Conservation (phyloP, 2,797 vertebrate species). For the Lepilemur ruficaudatus region DNA sequence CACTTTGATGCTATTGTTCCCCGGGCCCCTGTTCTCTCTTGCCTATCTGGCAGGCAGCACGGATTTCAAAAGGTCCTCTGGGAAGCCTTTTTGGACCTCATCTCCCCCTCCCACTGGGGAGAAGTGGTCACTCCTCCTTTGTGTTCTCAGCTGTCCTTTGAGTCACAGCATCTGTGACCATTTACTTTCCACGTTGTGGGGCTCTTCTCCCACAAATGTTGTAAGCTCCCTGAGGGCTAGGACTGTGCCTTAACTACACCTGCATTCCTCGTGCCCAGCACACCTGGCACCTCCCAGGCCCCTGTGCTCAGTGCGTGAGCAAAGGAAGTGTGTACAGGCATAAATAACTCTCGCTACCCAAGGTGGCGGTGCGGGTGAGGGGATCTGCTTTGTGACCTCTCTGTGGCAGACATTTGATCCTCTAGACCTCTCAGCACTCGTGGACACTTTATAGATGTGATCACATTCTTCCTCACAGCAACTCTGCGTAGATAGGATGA, state of each 20-base stretch:
- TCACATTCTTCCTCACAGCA: background rate
- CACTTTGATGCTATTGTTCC: background rate
- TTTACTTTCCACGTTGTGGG: background rate
- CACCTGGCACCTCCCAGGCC: rapidly evolving
- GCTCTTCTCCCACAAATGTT: background rate
- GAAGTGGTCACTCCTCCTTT: background rate
- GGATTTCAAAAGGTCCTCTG: background rate
- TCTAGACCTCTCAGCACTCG: background rate
- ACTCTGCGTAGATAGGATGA: background rate
- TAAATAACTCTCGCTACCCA: too few species aligned
- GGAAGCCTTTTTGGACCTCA: background rate
- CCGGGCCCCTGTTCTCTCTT: background rate
- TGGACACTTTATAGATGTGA: rapidly evolving
- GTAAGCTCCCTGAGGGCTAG: background rate
- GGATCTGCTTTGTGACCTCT: rapidly evolving
- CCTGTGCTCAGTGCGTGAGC: background rate
- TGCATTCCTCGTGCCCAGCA: background rate
- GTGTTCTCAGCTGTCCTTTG: background rate
- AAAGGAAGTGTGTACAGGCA: too few species aligned
- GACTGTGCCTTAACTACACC: background rate
- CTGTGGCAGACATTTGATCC: background rate
- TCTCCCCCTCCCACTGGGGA: background rate
- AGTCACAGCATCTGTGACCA: background rate
- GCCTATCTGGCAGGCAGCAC: background rate
- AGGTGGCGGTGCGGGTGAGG: rapidly evolving